These are phyloP conservation scores for Penaeus monodon DNA, from an alignment of 2,888 invertebrate species.

Conservation along the genomic window DNA sequence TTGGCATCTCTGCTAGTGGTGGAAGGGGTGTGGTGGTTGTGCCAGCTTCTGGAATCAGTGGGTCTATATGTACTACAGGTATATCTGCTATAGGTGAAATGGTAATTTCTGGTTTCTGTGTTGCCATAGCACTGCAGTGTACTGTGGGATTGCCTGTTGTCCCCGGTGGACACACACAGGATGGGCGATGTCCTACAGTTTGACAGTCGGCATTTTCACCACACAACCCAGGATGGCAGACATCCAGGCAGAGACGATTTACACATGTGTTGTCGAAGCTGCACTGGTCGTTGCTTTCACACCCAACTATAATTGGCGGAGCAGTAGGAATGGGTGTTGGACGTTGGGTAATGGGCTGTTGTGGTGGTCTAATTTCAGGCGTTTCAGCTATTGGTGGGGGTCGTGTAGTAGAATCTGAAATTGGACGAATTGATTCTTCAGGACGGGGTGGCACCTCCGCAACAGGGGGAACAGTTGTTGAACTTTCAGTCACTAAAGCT, in stretches of 20 bases:
- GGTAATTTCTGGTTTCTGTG: constrained; percentile 29
- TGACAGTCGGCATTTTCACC: constrained; percentile 60
- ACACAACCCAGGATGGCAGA: constrained; percentile 55
- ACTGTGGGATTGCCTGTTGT: constrained; percentile 61
- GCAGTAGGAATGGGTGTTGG: constrained; percentile 17
- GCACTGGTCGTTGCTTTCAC: constrained; percentile 58
- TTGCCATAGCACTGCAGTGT: constrained; percentile 42
- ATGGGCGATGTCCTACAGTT: constrained; percentile 45
- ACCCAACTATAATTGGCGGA: constrained; percentile 51
- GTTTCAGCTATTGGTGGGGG: constrained; percentile 54
- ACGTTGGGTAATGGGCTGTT: constrained; percentile 8
- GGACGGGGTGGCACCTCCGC: constrained; percentile 26
- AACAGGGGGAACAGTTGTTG: constrained; percentile 47
- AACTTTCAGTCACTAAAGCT: constrained; percentile 40
- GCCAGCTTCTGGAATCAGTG: constrained; percentile 78
- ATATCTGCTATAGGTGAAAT: constrained; percentile 24
- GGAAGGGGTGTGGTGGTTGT: background rate
- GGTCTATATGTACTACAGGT: constrained; percentile 76
- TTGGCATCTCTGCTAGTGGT: constrained; percentile 68
- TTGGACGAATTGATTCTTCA: constrained; percentile 48
- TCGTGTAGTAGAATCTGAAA: constrained; percentile 48
- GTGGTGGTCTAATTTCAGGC: constrained; percentile 34
- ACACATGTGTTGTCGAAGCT: constrained; percentile 53
- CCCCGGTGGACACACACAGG: constrained; percentile 47
- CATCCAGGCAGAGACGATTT: constrained; percentile 57